Evolutionary conservation across 2,888 invertebrate species (phyloP).

Genomic region (Ommatoiulus sabulosus): DNA sequence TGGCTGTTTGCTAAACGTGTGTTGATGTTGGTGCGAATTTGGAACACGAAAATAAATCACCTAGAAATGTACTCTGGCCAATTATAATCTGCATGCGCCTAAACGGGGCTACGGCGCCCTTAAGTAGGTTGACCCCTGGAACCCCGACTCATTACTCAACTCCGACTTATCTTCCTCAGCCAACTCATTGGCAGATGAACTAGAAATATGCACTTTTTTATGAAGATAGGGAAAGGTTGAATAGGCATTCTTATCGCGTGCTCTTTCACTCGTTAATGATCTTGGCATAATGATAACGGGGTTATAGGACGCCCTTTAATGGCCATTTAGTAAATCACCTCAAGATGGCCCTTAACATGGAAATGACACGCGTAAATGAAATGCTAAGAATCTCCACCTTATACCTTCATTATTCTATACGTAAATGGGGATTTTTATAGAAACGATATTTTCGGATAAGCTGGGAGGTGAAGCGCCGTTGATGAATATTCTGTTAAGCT

Average conservation of each 20-base stretch:
- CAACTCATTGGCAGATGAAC: slow-evolving; percentile 18
- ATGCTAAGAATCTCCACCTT: background rate
- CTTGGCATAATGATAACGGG: slow-evolving; percentile 9
- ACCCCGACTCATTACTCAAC: slow-evolving; percentile 19
- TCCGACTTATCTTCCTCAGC: slow-evolving; percentile 7
- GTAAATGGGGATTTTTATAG: no score
- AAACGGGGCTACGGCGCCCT: background rate
- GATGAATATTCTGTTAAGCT: no score
- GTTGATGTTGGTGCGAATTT: background rate
- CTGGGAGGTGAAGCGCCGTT: no score
- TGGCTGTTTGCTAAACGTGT: slow-evolving; percentile 18
- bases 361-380: slow-evolving; percentile 8
- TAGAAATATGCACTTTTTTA: slow-evolving; percentile 18
- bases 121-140: slow-evolving; percentile 26
- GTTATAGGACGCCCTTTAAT: background rate
- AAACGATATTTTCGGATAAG: no score
- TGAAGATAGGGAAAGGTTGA: slow-evolving; percentile 15
- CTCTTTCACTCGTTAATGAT: slow-evolving; percentile 24
- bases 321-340: slow-evolving; percentile 28
- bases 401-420: no score
- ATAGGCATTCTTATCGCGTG: slow-evolving; percentile 6
- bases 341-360: slow-evolving; percentile 1
- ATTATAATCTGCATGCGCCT: slow-evolving; percentile 27
- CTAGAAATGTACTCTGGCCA: slow-evolving; percentile 28
- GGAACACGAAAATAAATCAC: slow-evolving; percentile 1